Evolutionary conservation across 2,888 invertebrate species (phyloP).

Genomic region (Drosophila pseudotakahashii): DNA sequence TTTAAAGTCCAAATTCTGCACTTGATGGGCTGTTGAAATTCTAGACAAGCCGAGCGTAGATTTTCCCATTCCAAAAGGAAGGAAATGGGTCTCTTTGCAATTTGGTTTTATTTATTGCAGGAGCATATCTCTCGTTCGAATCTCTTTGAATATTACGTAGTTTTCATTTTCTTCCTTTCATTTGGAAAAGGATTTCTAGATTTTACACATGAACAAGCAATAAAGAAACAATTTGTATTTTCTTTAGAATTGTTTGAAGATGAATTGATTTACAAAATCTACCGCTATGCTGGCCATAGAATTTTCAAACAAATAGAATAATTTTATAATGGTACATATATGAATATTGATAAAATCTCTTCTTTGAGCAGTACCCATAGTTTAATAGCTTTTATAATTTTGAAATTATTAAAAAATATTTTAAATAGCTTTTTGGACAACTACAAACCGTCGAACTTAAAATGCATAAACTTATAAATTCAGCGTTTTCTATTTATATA

Average conservation of each 20-base stretch:
- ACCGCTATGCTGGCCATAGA: no score
- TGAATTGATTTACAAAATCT: neutral
- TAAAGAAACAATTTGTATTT: neutral
- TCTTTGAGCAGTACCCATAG: no score
- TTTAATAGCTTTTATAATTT: no score
- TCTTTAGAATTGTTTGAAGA: neutral
- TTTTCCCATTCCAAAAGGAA: neutral
- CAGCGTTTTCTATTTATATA: no score
- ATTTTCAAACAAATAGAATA: neutral
- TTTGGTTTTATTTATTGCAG: neutral
- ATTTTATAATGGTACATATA: no score
- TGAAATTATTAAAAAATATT: no score
- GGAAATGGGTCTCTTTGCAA: neutral
- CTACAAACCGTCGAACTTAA: no score
- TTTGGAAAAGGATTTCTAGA: neutral
- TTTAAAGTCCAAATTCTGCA: slow-evolving; percentile 1
- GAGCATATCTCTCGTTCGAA: neutral
- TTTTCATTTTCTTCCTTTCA: neutral
- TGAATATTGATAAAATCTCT: neutral
- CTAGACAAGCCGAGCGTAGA: neutral
- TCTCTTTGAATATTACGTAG: slow-evolving; percentile 1
- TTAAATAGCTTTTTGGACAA: no score
- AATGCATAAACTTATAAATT: no score
- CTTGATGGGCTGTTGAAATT: slow-evolving; percentile 25
- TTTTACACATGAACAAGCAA: neutral